Evolutionary conservation across 2,113 vertebrate species (phyloP), one percentile per base, ranked within the genome.

Genomic region (Perca fluviatilis): DNA sequence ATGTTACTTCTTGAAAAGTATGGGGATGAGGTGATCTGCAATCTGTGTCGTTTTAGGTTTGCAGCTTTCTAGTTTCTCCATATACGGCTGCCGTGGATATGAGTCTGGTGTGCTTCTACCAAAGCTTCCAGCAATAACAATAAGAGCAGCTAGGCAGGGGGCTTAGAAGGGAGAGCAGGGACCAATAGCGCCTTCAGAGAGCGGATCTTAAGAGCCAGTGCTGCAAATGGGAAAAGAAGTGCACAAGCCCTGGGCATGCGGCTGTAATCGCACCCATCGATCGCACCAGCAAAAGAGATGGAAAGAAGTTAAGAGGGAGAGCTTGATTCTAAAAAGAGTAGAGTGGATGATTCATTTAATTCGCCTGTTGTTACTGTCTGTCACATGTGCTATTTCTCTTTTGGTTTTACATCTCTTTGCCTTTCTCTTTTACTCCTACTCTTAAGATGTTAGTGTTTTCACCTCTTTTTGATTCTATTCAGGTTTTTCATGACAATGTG

Each of bases 181-280:
- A 67, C 47, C 88, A 74, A 60, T 75, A 73, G 74, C 57, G 21
- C 60, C 62, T 67, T 78, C 74, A 77, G 85, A 78, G 78, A 79
- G 67, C 27, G 23, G 62, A 79, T 61, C 16, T 14, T n/a, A 58
- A 76, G 82, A 57, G 61, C 69, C 27, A 6, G 60, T 65, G 77
- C 84, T 78, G 63, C 72, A 80, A 84, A 85, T 91, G 74, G 87
- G 91, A 90, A 86, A 86, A 84, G 77, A 90, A 88, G 85, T 85
- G 84, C 56, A 81, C 73, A 12, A 81, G 58, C 76, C 60, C 47
- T 84, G 74, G 80, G 81, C 82, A 80, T 61, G 74, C 50, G 33
- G 64, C 75, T 62, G 82, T 92, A 92, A 93, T 93, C 82, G 88
- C 68, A 68, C 56, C 67, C 60, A 92, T 91, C 57, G 84, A 93